Base-by-base conservation (phyloP, 2,113 vertebrate genomes). In the Tyto alba region DNA sequence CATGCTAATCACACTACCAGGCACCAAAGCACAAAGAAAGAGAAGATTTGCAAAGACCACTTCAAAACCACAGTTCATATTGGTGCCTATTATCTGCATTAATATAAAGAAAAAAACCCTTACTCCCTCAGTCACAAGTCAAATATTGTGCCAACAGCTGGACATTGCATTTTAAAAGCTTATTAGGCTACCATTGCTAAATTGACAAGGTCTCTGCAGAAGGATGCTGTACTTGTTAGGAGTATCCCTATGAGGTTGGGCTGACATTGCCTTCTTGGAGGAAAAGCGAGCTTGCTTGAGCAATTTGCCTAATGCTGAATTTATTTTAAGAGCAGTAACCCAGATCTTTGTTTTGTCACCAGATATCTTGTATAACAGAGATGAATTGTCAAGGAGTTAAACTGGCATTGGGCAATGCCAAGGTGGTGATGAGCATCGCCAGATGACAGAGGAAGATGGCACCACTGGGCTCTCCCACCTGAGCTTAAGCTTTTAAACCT, bases 281-380 rank as follows among this genome's bases (percentile, higher is more conserved):
- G 47, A 92, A 96, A 85, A 79, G 74, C 94, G 89, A 96, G 62
- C 63, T 79, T 91, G 53, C 94, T 76, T 85, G 94, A 96, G 52
- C 91, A 92, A 96, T 95, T 89, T 95, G 89, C 94, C 92, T 94
- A 96, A 95, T 87, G 91, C 69, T 57, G 73, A 72, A 91, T 92
- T 94, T 96, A 96, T 96, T 95, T 96, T 96, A 91, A 92, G 95
- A 92, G 77, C 92, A 85, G 84, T 94, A 94, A 96, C 94, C 92
- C 91, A 97, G 94, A 96, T 96, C 96, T 94, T 73, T 91, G 86
- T 93, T 94, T 96, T 96, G 94, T 96, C 95, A 97, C 95, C 95
- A 96, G 90, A 89, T 85, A 85, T 95, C 89, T 95, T 89, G 94
- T 91, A 30, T 55, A 96, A 95, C 45, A 88, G 86, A 95, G 94